Evolutionary conservation across 2,113 vertebrate genomes (phyloP), one percentile per base, ranked within the genome.

Genomic region (Phocoena phocoena): DNA sequence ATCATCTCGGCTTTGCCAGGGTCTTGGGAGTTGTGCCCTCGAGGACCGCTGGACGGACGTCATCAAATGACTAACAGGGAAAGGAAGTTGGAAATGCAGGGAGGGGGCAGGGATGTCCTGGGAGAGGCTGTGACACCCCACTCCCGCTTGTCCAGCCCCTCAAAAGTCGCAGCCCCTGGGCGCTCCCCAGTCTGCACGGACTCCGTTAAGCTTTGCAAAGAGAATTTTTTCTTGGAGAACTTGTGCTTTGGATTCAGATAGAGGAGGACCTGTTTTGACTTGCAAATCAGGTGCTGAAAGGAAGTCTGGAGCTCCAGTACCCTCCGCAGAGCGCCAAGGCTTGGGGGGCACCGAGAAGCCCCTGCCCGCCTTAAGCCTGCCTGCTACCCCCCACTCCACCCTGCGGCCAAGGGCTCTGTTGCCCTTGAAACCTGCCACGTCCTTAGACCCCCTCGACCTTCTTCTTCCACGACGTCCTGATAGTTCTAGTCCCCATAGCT

Each of bases 401-500:
- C 36, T 5, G 28, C 7, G 6, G 47, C 70, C 15, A 5, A 1
- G 23, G 13, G 20, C 55, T n/a, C 13, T 0, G 20, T 23, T n/a
- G n/a, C 44, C 15, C 6, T 65, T 84, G 77, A 55, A 71, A 63
- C 25, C 47, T 9, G 33, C 36, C 33, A 0, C 2, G 33, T 50
- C 33, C 79, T 25, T 44, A 28, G 50, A 20, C 26, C 85, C 50
- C 20, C 18, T 15, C 31, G 5, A 4, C 12, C 0, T 47, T 44
- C 28, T n/a, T 2, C 33, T 28, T 12, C 12, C 23, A 18, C 38
- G 1, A 0, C 3, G 4, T 28, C 63, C 44, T 38, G 5, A 23
- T 7, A 6, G 12, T 53, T 38, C 21, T 18, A 1, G 28, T 50
- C 26, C 8, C 83, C 36, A 0, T 8, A 18, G 6, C 4, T 36